phyloP scores from a whole-genome alignment of 30 jellyfish, hydroid and myxozoan genomes.

The Haliclystus octoradiatus region DNA sequence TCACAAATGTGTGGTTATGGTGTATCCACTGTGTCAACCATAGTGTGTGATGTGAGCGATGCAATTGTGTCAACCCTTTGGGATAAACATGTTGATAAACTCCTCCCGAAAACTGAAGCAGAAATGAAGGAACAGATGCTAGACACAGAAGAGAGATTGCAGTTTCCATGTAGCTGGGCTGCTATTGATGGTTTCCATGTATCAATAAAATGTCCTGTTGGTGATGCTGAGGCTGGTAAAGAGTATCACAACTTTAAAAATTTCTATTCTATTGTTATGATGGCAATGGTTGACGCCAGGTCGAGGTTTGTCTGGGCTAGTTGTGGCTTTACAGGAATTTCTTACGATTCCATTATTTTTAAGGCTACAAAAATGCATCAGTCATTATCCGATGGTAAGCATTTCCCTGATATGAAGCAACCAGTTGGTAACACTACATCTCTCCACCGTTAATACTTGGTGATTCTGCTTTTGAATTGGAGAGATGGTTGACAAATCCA shows the following conservation, averaged over 20 bases:
- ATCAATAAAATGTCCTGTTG: constrained; percentile 38
- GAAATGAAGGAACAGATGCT: constrained; percentile 7
- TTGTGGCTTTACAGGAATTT: constrained; percentile 23
- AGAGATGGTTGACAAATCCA: background rate
- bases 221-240: constrained; percentile 25
- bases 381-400: background rate
- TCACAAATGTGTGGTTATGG: constrained; percentile 34
- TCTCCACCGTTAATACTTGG: background rate
- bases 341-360: constrained; percentile 18
- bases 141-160: constrained; percentile 29
- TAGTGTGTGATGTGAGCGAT: constrained; percentile 14
- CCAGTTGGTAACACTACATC: background rate
- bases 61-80: constrained; percentile 19
- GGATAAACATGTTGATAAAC: constrained; percentile 6
- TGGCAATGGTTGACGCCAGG: constrained; percentile 32
- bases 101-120: constrained; percentile 21
- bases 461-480: background rate
- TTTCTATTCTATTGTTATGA: constrained; percentile 12
- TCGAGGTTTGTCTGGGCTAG: constrained; percentile 18
- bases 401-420: background rate
- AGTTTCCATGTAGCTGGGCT: constrained; percentile 38
- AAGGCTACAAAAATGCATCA: constrained; percentile 18
- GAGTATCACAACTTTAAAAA: constrained; percentile 38
- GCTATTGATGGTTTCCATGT: constrained; percentile 53
- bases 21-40: constrained; percentile 15